Evolutionary conservation across 2,797 vertebrate genomes (phyloP).

Genomic region (Sus cebifrons): DNA sequence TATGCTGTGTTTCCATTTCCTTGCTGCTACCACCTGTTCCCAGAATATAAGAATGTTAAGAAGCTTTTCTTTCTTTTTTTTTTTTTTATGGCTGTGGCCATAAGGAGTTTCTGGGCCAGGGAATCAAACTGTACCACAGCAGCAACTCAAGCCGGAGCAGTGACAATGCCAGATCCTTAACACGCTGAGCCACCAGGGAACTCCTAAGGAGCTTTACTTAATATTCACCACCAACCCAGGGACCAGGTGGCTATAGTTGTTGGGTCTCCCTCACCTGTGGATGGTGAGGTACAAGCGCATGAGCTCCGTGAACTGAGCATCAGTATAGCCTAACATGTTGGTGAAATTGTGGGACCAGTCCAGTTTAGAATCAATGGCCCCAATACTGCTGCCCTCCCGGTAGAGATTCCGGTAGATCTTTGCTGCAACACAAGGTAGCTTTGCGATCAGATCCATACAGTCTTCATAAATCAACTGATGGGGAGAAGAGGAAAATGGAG

Average conservation of each 20-base stretch:
- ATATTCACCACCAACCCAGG: not conserved
- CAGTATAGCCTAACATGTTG: constrained; percentile 98
- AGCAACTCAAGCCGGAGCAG: too few relatives aligned
- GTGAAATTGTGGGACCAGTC: constrained; percentile 99
- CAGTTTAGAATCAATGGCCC: constrained; percentile 97
- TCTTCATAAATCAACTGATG: constrained; percentile 96
- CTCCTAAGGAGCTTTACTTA: constrained; percentile 27
- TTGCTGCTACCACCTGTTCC: constrained; percentile 38
- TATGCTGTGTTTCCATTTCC: not conserved
- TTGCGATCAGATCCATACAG: constrained; percentile 98
- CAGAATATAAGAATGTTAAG: constrained; percentile 46
- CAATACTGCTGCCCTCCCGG: constrained; percentile 98
- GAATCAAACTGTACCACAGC: too few relatives aligned
- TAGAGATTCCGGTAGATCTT: constrained; percentile 99
- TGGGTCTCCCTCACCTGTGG: constrained; percentile 93
- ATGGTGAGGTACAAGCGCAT: constrained; percentile 99
- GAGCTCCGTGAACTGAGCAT: constrained; percentile 96
- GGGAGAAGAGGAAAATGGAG: not conserved
- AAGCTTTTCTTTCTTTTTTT: not conserved
- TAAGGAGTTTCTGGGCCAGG: too few relatives aligned
- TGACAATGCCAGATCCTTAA: too few relatives aligned
- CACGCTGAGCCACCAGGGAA: not conserved
- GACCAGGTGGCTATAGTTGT: not conserved
- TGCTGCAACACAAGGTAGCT: constrained; percentile 97
- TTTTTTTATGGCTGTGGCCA: not conserved